phyloP scores from a whole-genome alignment of 2,888 invertebrate species.

The Caenorhabditis parvicauda region DNA sequence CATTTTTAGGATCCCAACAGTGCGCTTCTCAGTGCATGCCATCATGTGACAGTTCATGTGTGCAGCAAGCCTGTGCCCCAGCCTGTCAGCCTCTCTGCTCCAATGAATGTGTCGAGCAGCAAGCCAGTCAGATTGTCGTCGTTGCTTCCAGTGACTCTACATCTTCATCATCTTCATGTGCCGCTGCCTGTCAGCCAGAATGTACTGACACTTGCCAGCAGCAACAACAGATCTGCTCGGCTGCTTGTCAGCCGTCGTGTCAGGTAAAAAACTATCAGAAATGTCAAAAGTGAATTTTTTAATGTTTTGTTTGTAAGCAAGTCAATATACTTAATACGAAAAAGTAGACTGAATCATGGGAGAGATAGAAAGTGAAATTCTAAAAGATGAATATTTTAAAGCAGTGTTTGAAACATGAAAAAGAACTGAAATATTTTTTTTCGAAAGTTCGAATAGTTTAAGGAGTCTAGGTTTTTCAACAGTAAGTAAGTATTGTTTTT shows the following conservation, averaged over 20 bases:
- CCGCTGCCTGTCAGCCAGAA: conserved; percentile 36
- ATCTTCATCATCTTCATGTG: conserved; percentile 13
- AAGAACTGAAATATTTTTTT: no score
- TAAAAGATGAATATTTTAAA: no score
- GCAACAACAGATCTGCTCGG: conserved; percentile 48
- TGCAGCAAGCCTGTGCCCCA: conserved; percentile 38
- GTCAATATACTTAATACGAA: no score
- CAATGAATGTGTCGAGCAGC: conserved; percentile 36
- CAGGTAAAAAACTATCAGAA: neutral
- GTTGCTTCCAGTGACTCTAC: conserved; percentile 16
- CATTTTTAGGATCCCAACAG: no score
- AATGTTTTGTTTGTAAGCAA: no score
- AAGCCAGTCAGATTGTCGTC: conserved; percentile 30
- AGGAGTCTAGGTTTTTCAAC: no score
- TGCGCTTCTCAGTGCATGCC: conserved; percentile 35
- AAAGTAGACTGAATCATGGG: no score
- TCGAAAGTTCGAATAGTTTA: no score
- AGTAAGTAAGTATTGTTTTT: no score
- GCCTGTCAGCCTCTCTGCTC: conserved; percentile 48
- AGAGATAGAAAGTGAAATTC: no score
- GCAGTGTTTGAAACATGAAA: no score
- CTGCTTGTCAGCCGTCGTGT: conserved; percentile 45
- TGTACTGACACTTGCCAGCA: conserved; percentile 48
- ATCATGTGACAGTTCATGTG: conserved; percentile 24
- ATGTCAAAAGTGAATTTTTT: neutral